Conservation (phyloP, 2,113 vertebrate species). For the Elephantulus edwardii region DNA sequence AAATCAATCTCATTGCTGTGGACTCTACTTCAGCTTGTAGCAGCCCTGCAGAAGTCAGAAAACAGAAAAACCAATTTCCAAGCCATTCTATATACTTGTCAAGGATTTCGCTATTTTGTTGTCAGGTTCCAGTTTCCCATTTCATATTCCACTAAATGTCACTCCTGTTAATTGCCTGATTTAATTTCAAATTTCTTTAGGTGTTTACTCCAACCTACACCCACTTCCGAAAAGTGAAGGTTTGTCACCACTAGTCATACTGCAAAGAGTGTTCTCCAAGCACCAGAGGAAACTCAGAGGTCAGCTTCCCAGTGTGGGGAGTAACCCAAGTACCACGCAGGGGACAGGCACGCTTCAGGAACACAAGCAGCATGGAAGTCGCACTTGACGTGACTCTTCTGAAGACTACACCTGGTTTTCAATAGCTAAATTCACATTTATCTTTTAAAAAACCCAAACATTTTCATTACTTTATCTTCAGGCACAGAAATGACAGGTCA, state of each 20-base stretch:
- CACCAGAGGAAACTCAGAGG: fast-evolving
- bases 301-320: not conserved
- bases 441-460: constrained; percentile 9
- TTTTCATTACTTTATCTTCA: not conserved
- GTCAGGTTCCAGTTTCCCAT: not conserved
- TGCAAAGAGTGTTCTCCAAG: too few species aligned
- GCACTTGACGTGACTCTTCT: not conserved
- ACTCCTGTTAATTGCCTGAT: not conserved
- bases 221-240: not conserved
- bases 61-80: too few species aligned
- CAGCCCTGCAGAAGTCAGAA: too few species aligned
- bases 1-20: too few species aligned
- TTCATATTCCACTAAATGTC: not conserved
- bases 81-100: too few species aligned
- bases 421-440: not conserved
- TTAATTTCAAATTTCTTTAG: not conserved
- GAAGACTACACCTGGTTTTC: not conserved
- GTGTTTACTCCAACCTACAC: not conserved
- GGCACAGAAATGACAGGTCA: not conserved
- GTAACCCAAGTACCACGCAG: too few species aligned
- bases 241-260: not conserved
- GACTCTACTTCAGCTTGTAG: too few species aligned
- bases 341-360: too few species aligned
- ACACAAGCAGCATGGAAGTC: not conserved
- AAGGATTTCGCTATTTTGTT: not conserved